These are phyloP conservation scores for Lasius fuliginosus DNA, from an alignment of 2,888 invertebrate species.

Conservation along the genomic window DNA sequence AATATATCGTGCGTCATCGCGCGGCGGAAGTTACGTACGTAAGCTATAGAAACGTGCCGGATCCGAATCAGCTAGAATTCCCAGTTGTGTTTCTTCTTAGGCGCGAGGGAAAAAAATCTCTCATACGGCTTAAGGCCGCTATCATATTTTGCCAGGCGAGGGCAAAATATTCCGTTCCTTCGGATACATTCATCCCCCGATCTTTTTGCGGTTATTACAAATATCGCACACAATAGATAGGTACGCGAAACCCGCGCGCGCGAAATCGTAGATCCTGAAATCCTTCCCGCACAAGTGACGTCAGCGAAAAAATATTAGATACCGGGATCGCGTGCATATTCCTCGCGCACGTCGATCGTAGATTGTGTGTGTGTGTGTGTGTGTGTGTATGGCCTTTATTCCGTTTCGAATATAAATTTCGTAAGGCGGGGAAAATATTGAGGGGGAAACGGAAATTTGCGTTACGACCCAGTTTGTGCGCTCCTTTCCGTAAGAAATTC, in stretches of 20 bases:
- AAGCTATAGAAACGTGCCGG: conserved; percentile 8
- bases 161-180: background rate
- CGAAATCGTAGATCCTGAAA: conserved; percentile 38
- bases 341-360: conserved; percentile 34
- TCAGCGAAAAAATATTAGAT: conserved; percentile 56
- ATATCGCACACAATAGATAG: conserved; percentile 28
- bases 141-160: conserved; percentile 49
- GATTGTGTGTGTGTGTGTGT: conserved; percentile 5
- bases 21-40: background rate
- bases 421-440: conserved; percentile 30
- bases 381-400: conserved; percentile 18
- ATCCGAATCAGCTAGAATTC: background rate
- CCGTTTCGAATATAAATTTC: conserved; percentile 48
- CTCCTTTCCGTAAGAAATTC: background rate
- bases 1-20: conserved; percentile 35
- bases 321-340: conserved; percentile 41
- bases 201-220: conserved; percentile 34
- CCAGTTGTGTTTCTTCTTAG: conserved; percentile 33
- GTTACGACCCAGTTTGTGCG: background rate
- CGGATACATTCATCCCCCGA: background rate
- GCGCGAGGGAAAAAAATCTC: conserved; percentile 14
- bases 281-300: background rate
- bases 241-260: background rate
- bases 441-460: background rate
- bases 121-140: conserved; percentile 36